Conservation (phyloP, 2,113 vertebrate species). For the Perca flavescens region DNA sequence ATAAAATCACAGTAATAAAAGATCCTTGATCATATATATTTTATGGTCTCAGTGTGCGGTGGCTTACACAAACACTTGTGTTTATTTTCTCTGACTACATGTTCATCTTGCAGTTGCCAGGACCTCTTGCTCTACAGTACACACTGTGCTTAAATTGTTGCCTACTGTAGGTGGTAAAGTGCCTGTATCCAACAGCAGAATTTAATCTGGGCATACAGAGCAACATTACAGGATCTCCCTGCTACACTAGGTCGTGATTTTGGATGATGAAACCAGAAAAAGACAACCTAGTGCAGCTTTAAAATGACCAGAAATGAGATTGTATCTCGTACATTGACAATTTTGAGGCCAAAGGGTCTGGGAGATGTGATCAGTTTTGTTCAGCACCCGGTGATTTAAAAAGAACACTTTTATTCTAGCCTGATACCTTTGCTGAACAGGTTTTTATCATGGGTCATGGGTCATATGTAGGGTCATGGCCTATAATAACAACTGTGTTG, state of each 20-base stretch:
- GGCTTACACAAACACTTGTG: neutral
- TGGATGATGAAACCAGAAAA: neutral
- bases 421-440: neutral
- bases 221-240: neutral
- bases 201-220: neutral
- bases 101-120: neutral
- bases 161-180: neutral
- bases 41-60: neutral
- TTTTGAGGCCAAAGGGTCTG: too few relatives aligned
- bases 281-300: neutral
- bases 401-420: neutral
- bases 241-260: neutral
- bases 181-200: neutral
- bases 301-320: constrained; percentile 5
- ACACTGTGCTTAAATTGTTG: neutral
- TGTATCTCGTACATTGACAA: neutral
- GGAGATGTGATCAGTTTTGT: neutral
- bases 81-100: neutral
- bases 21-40: neutral
- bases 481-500: neutral
- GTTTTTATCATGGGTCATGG: neutral
- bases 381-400: neutral
- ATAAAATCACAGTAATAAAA: neutral
- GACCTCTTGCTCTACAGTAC: neutral
- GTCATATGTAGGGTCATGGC: neutral